Evolutionary conservation across 2,797 vertebrate genomes (phyloP).

Genomic region (Diplodus sargus): DNA sequence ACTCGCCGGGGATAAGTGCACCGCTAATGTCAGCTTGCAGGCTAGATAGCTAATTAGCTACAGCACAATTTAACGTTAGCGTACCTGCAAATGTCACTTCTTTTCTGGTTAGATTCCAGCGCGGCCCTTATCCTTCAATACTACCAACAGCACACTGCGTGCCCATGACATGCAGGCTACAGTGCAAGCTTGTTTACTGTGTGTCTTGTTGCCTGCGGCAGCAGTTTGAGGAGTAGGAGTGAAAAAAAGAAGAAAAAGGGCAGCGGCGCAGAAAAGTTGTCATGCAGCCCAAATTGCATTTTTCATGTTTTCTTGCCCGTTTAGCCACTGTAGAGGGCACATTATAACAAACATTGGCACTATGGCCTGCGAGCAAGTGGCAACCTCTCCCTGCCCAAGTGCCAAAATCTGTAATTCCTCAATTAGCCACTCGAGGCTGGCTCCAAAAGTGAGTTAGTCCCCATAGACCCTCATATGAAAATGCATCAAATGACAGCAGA

Average conservation of each 20-base stretch:
- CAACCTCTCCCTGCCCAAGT: too few relatives aligned
- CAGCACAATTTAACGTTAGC: constrained; percentile 5
- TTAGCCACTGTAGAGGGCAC: background rate
- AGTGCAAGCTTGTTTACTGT: background rate
- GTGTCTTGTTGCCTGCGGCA: background rate
- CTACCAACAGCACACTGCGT: background rate
- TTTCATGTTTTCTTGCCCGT: background rate
- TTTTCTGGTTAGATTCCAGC: background rate
- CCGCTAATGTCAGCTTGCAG: background rate
- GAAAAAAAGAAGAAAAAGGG: background rate
- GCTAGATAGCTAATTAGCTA: constrained; percentile 12
- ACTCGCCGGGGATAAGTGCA: background rate
- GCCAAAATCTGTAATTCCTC: too few relatives aligned
- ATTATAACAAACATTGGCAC: background rate
- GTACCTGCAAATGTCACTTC: background rate
- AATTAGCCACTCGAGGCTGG: too few relatives aligned
- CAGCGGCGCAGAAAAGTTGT: background rate
- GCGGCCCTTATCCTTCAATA: background rate
- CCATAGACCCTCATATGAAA: too few relatives aligned
- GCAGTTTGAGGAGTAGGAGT: background rate
- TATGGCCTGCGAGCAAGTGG: too few relatives aligned
- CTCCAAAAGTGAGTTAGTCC: too few relatives aligned
- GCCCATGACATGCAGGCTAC: background rate
- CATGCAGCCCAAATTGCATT: background rate
- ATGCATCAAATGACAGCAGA: too few relatives aligned